Evolutionary conservation across 2,888 invertebrate species (phyloP).

Genomic region (Siphlonurus alternatus): DNA sequence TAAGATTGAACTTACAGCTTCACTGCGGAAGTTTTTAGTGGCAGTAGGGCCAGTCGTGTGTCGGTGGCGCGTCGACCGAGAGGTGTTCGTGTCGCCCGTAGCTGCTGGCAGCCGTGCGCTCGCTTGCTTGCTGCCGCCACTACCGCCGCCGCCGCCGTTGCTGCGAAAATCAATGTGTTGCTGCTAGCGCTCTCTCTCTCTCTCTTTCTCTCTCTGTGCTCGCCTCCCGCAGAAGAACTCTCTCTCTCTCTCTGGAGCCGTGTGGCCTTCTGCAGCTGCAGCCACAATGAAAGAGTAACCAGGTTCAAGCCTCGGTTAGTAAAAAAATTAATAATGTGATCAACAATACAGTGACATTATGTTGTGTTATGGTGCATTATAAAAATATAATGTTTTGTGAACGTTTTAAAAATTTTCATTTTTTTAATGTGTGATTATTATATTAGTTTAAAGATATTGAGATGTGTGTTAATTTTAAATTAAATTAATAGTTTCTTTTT

Average conservation of each 20-base stretch:
- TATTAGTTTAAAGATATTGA: no score
- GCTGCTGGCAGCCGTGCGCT: no score
- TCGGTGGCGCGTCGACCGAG: neutral
- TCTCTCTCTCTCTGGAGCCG: neutral
- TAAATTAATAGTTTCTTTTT: no score
- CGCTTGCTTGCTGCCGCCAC: neutral
- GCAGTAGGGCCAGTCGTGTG: neutral
- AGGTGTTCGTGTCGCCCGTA: neutral
- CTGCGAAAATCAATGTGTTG: neutral
- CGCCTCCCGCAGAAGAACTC: neutral
- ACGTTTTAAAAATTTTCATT: no score
- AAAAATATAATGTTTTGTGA: no score
- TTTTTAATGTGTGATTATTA: no score
- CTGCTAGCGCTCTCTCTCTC: neutral
- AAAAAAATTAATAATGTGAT: no score
- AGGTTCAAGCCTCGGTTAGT: neutral
- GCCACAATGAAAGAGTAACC: neutral
- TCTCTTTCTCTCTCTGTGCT: neutral
- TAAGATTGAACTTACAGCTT: neutral
- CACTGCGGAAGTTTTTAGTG: neutral
- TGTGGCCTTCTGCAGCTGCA: neutral
- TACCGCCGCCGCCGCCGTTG: neutral
- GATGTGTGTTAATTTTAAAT: no score
- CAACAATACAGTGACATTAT: no score
- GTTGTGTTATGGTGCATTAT: no score